Conservation (phyloP, 2,797 vertebrate genomes). For the Gambelia wislizenii region DNA sequence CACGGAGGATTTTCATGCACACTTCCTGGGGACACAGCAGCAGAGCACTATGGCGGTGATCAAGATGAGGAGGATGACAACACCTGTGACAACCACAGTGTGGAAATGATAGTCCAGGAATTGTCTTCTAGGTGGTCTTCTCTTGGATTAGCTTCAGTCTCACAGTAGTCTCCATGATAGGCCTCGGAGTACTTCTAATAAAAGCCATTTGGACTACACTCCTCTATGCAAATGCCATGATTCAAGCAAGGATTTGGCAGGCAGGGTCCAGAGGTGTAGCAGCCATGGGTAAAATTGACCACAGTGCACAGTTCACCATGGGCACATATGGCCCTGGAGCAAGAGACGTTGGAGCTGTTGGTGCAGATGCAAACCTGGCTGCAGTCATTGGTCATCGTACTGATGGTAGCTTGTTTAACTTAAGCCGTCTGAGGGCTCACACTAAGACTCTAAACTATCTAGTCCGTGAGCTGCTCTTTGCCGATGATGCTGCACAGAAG, state of each 20-base stretch:
- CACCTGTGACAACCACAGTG: accelerated
- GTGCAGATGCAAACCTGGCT: too few species aligned
- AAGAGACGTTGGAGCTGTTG: too few species aligned
- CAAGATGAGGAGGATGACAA: not conserved
- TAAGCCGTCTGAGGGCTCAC: too few species aligned
- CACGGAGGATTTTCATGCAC: accelerated
- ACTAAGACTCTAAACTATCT: too few species aligned
- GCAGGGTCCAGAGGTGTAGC: slow-evolving; percentile 72
- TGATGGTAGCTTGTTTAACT: too few species aligned
- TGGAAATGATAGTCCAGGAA: not conserved
- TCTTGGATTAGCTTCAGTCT: slow-evolving; percentile 19
- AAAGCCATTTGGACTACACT: not conserved
- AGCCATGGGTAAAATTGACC: too few species aligned
- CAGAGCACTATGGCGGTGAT: slow-evolving; percentile 17
- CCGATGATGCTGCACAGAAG: too few species aligned
- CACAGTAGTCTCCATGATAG: slow-evolving; percentile 58
- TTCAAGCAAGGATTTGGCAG: slow-evolving; percentile 73
- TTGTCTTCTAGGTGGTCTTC: accelerated
- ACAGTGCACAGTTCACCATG: too few species aligned
- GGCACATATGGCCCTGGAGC: too few species aligned
- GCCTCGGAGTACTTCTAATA: slow-evolving; percentile 64
- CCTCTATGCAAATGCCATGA: slow-evolving; percentile 67
- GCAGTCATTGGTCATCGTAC: too few species aligned
- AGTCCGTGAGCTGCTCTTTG: too few species aligned
- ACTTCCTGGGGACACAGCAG: slow-evolving; percentile 6